Evolutionary conservation across 92 coral and sea anemone species (phyloP).

Genomic region (Blastomussa wellsi): DNA sequence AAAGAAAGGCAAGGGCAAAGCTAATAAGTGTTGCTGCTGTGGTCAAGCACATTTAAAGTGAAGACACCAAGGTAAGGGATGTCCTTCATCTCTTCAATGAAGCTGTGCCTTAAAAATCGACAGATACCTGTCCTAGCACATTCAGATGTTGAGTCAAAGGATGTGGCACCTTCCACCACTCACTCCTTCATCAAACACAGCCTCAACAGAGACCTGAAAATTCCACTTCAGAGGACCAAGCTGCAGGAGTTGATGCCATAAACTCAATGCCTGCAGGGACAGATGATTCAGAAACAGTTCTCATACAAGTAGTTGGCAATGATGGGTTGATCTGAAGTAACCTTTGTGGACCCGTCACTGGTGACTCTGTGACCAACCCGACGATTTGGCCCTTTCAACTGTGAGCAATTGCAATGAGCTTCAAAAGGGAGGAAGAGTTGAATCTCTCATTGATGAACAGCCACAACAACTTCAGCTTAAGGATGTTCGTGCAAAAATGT

Average conservation of each 20-base stretch:
- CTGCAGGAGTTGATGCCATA: not conserved
- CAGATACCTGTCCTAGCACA: constrained; percentile 47
- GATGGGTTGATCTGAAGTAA: constrained; percentile 33
- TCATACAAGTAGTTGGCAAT: constrained; percentile 39
- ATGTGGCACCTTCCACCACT: constrained; percentile 60
- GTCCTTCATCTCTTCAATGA: constrained; percentile 20
- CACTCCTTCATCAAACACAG: constrained; percentile 28
- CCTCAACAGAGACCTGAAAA: not conserved
- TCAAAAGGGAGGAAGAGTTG: constrained; percentile 33
- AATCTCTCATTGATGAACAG: too few relatives aligned
- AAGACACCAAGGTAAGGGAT: constrained; percentile 39
- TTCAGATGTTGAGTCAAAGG: constrained; percentile 43
- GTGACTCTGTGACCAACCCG: constrained; percentile 21
- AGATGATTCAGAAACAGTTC: constrained; percentile 24
- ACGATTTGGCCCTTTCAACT: constrained; percentile 34
- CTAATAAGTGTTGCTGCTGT: constrained; percentile 35
- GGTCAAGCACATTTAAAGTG: constrained; percentile 37
- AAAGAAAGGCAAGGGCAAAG: not conserved
- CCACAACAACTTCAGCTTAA: constrained; percentile 21
- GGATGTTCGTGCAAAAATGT: too few relatives aligned
- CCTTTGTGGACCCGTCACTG: constrained; percentile 54
- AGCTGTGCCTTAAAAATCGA: constrained; percentile 44
- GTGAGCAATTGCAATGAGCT: constrained; percentile 22
- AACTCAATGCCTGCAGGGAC: not conserved
- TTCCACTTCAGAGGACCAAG: not conserved